Evolutionary conservation across 1,140 invertebrate genomes (phyloP).

Genomic region (Apis florea): DNA sequence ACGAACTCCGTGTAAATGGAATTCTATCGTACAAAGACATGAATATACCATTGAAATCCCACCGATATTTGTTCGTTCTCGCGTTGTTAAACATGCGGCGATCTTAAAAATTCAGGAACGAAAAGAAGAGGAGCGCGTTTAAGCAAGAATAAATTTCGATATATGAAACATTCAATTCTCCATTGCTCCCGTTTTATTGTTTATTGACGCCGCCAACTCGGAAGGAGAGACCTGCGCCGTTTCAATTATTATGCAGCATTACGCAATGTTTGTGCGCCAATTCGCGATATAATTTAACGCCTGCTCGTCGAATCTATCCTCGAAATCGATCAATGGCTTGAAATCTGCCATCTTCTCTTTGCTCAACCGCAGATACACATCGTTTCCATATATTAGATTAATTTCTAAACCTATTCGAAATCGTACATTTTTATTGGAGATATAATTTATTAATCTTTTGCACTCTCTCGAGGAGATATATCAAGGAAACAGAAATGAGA

Average conservation of each 20-base stretch:
- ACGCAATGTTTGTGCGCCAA: constrained; percentile 35
- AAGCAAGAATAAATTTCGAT: not conserved
- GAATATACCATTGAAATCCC: too few relatives aligned
- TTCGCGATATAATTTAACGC: constrained; percentile 42
- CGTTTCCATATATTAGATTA: not conserved
- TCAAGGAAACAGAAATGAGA: too few relatives aligned
- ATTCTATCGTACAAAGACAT: too few relatives aligned
- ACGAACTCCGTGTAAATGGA: too few relatives aligned
- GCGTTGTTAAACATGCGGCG: too few relatives aligned
- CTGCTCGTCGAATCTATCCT: not conserved
- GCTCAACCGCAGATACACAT: not conserved
- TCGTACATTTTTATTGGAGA: too few relatives aligned
- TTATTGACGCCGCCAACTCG: not conserved
- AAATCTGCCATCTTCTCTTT: not conserved
- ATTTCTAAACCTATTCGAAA: too few relatives aligned
- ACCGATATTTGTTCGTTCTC: too few relatives aligned
- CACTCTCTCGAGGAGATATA: too few relatives aligned
- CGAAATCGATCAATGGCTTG: not conserved
- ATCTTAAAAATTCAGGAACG: not conserved
- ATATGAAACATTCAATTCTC: not conserved
- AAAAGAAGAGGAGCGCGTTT: too few relatives aligned
- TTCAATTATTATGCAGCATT: constrained; percentile 46
- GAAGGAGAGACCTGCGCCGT: constrained; percentile 2
- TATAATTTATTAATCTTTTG: too few relatives aligned
- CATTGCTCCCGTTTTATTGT: not conserved